Evolutionary conservation across 2,888 invertebrate species (phyloP).

Genomic region (Dicyrtoma fusca): DNA sequence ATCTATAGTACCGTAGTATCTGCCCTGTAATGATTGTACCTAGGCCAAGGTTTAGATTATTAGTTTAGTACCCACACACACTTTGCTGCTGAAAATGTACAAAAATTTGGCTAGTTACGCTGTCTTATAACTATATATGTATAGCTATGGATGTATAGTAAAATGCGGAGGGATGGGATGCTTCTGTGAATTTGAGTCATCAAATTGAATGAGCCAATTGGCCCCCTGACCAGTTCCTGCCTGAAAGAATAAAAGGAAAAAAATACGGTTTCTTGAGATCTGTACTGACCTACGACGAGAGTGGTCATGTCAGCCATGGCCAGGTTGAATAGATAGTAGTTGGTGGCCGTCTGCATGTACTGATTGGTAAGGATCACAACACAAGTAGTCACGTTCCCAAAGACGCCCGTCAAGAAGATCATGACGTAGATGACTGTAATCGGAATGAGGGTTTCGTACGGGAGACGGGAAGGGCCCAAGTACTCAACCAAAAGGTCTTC

Average conservation of each 20-base stretch:
- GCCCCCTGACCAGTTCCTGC: background rate
- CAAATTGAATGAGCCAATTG: background rate
- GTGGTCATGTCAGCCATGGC: conserved; percentile 59
- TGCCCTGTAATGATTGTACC: no score
- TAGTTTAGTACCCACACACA: no score
- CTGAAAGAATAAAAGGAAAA: background rate
- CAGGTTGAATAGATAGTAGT: conserved; percentile 59
- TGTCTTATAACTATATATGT: no score
- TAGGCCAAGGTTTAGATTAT: no score
- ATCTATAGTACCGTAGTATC: no score
- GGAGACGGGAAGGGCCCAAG: conserved; percentile 58
- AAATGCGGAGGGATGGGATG: no score
- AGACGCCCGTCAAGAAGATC: conserved; percentile 58
- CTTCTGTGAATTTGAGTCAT: no score
- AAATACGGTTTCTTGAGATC: no score
- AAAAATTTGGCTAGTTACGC: no score
- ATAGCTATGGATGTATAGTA: no score
- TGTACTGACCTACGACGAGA: conserved; percentile 58
- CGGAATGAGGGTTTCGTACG: conserved; percentile 57
- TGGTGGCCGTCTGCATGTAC: conserved; percentile 60
- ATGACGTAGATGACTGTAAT: conserved; percentile 58
- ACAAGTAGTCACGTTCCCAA: conserved; percentile 59
- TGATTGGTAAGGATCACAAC: conserved; percentile 58
- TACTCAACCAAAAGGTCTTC: conserved; percentile 47
- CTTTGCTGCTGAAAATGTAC: no score